Evolutionary conservation across 2,888 invertebrate species (phyloP).

Genomic region (Hypomecis punctinalis): DNA sequence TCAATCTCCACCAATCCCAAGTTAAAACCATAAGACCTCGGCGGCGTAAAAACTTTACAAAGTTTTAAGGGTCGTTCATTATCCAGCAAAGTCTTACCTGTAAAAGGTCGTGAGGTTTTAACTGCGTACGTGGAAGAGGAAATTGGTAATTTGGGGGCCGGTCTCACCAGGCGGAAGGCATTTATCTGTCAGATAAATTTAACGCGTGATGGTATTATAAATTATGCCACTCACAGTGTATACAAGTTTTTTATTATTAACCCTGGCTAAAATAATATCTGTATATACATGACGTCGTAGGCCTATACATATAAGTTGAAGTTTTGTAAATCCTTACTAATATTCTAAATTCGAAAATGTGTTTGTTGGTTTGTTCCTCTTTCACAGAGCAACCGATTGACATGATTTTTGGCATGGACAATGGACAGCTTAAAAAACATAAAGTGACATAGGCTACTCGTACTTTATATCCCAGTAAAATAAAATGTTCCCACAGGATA

Average conservation of each 20-base stretch:
- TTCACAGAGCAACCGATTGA: too few relatives aligned
- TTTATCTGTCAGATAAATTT: slow-evolving; percentile 8
- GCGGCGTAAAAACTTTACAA: slow-evolving; percentile 25
- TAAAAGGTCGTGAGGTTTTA: slow-evolving; percentile 22
- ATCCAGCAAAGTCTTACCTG: slow-evolving; percentile 21
- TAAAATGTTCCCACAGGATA: too few relatives aligned
- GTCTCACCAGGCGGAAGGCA: slow-evolving; percentile 2
- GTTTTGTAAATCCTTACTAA: too few relatives aligned
- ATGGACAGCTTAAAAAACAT: too few relatives aligned
- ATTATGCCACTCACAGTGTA: background rate
- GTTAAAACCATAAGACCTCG: background rate
- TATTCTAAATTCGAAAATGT: too few relatives aligned
- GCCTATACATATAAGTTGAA: too few relatives aligned
- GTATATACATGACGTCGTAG: too few relatives aligned
- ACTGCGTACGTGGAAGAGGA: slow-evolving; percentile 16
- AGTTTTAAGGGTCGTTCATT: slow-evolving; percentile 20
- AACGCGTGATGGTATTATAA: background rate
- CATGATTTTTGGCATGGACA: too few relatives aligned
- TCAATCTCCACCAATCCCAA: slow-evolving; percentile 3
- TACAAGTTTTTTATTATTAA: background rate
- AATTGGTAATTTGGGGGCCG: slow-evolving; percentile 14
- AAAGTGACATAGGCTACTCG: too few relatives aligned
- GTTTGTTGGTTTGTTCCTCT: too few relatives aligned
- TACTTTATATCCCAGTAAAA: too few relatives aligned
- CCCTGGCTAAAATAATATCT: too few relatives aligned